A percentile compares a stretch with the other conserved stretches of the same genome.
These are phyloP conservation scores for Litoditis marina DNA, from an alignment of 2,888 invertebrate species.

Conservation along the genomic window DNA sequence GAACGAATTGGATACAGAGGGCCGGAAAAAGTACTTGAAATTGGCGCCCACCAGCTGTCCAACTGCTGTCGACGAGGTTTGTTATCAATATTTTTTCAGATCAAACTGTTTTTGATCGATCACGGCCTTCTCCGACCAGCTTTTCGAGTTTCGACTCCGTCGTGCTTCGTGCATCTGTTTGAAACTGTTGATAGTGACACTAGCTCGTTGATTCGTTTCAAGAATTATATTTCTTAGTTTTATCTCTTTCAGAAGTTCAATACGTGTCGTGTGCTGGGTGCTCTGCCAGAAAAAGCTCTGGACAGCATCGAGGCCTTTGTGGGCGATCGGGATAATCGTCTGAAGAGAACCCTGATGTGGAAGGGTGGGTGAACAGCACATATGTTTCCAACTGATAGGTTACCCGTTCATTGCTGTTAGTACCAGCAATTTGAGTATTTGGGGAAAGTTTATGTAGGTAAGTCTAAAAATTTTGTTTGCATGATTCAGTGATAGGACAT, in stretches of 20 bases:
- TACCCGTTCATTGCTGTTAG: too few relatives aligned
- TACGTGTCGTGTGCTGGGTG: constrained; percentile 77
- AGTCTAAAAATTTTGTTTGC: too few relatives aligned
- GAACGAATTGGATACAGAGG: constrained; percentile 39
- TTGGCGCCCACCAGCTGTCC: constrained; percentile 32
- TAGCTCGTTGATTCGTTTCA: neutral
- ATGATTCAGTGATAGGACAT: too few relatives aligned
- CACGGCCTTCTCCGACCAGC: too few relatives aligned
- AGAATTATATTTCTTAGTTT: too few relatives aligned
- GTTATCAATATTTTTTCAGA: too few relatives aligned
- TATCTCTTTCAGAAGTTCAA: constrained; percentile 65
- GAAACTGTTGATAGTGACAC: neutral
- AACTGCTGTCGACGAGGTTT: constrained; percentile 47
- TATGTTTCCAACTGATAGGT: neutral
- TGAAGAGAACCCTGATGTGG: constrained; percentile 56
- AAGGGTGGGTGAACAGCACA: constrained; percentile 38
- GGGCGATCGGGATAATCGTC: constrained; percentile 20
- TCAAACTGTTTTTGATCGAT: too few relatives aligned
- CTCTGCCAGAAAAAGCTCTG: constrained; percentile 79
- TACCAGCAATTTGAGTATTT: too few relatives aligned
- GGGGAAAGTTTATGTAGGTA: too few relatives aligned
- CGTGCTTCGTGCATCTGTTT: constrained; percentile 24
- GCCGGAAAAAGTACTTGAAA: constrained; percentile 22
- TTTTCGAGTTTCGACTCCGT: too few relatives aligned
- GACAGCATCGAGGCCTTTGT: constrained; percentile 64